Percentiles rank a stretch among this genome's conserved stretches.
Conservation (phyloP, 2,113 vertebrate genomes). For the Datnioides undecimradiatus region DNA sequence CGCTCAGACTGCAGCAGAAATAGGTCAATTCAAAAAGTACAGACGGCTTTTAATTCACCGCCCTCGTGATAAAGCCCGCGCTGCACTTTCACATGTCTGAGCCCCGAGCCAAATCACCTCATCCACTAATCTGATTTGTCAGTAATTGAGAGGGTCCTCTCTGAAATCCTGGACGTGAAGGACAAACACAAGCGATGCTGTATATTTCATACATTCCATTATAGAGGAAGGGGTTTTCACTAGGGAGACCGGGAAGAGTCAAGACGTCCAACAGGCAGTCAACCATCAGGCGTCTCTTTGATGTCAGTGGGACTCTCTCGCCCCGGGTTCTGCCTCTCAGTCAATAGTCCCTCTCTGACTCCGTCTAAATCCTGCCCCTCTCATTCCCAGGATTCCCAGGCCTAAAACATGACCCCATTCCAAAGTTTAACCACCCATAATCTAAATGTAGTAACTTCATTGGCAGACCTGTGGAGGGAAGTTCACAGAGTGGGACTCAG, state of each 20-base stretch:
- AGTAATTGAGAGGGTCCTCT: background rate
- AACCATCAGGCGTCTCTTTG: background rate
- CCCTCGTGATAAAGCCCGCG: slow-evolving; percentile 8
- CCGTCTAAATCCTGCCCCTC: background rate
- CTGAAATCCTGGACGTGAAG: background rate
- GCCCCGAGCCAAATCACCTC: background rate
- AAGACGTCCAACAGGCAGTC: slow-evolving; percentile 35
- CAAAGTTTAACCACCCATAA: background rate
- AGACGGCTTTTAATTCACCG: slow-evolving; percentile 1
- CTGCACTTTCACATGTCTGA: slow-evolving; percentile 19
- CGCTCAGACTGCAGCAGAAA: background rate
- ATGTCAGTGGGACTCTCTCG: background rate
- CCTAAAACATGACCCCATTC: background rate
- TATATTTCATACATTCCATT: too few species aligned
- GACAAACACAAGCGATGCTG: too few species aligned
- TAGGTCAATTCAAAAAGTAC: background rate
- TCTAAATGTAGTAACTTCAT: background rate
- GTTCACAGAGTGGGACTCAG: background rate
- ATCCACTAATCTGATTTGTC: slow-evolving; percentile 7
- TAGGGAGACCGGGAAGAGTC: background rate
- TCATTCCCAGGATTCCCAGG: background rate
- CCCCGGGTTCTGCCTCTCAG: background rate
- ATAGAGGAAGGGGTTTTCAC: background rate
- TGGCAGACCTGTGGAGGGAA: background rate
- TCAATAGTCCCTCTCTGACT: background rate